Percentiles rank a stretch among this genome's conserved stretches.
phyloP scores from a whole-genome alignment of 1,140 invertebrate genomes.

The Andrena cerasifolii region DNA sequence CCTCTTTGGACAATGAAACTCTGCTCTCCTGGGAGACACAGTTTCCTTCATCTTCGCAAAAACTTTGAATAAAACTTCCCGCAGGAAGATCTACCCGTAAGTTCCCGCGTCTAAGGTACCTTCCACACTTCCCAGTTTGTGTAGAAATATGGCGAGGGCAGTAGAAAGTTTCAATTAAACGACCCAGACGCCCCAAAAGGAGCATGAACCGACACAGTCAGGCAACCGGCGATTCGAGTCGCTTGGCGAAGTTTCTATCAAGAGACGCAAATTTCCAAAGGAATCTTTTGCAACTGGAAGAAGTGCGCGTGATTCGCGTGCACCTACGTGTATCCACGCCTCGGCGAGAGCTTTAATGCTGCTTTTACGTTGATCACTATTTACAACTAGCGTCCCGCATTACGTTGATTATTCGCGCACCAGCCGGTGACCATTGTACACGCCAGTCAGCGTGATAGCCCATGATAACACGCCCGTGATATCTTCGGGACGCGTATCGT shows the following conservation, averaged over 20 bases:
- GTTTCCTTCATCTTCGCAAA: background rate
- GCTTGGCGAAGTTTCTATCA: background rate
- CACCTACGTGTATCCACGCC: background rate
- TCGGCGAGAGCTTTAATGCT: slow-evolving; percentile 31
- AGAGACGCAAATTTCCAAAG: background rate
- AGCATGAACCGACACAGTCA: no score
- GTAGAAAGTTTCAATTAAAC: no score
- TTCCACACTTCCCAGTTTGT: no score
- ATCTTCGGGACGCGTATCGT: slow-evolving; percentile 47
- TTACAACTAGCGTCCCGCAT: slow-evolving; percentile 61
- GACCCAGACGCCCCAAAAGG: background rate
- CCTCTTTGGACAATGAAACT: slow-evolving; percentile 20
- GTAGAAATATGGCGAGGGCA: no score
- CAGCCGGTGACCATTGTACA: background rate
- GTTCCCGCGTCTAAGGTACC: no score
- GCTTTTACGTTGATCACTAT: slow-evolving; percentile 68
- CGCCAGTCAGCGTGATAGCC: slow-evolving; percentile 33
- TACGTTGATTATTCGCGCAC: slow-evolving; percentile 65
- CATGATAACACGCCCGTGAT: slow-evolving; percentile 44
- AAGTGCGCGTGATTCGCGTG: background rate
- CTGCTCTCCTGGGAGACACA: no score
- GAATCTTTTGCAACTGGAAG: background rate
- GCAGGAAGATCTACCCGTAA: background rate
- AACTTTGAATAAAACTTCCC: background rate
- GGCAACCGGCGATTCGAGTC: background rate